phyloP scores from a whole-genome alignment of 2,888 invertebrate species.

The Melinopterus prodromus region DNA sequence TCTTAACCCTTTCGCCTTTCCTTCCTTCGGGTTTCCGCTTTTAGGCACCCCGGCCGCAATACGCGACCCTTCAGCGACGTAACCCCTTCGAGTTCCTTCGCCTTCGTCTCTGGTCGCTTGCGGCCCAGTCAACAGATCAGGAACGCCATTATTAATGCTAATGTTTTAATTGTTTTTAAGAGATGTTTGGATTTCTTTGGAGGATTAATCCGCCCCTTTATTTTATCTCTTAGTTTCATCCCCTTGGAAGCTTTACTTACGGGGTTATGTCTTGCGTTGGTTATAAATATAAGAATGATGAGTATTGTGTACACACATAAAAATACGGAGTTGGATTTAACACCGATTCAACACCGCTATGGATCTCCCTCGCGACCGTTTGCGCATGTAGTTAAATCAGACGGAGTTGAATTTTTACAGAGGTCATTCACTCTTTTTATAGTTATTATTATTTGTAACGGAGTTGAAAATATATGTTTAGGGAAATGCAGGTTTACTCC shows the following conservation, averaged over 20 bases:
- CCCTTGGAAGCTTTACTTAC: neutral
- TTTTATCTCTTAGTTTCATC: neutral
- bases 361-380: too few relatives aligned
- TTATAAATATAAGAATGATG: neutral
- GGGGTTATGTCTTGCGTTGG: neutral
- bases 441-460: too few relatives aligned
- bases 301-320: too few relatives aligned
- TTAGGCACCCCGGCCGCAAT: constrained; percentile 23
- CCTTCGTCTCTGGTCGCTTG: neutral
- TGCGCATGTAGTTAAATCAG: too few relatives aligned
- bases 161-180: constrained; percentile 39
- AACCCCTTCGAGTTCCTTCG: neutral
- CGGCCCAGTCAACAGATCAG: constrained; percentile 38
- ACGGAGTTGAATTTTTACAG: too few relatives aligned
- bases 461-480: too few relatives aligned
- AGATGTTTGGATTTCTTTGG: constrained; percentile 33
- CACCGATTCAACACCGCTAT: too few relatives aligned
- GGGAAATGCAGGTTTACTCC: too few relatives aligned
- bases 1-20: constrained; percentile 57
- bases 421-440: too few relatives aligned
- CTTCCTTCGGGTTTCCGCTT: constrained; percentile 27
- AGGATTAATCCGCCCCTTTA: neutral
- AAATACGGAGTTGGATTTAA: too few relatives aligned
- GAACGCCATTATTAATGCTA: constrained; percentile 37
- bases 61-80: constrained; percentile 17